Evolutionary conservation across 2,113 vertebrate species (phyloP), one percentile per base, ranked within the genome.

Genomic region (Thunnus maccoyii): DNA sequence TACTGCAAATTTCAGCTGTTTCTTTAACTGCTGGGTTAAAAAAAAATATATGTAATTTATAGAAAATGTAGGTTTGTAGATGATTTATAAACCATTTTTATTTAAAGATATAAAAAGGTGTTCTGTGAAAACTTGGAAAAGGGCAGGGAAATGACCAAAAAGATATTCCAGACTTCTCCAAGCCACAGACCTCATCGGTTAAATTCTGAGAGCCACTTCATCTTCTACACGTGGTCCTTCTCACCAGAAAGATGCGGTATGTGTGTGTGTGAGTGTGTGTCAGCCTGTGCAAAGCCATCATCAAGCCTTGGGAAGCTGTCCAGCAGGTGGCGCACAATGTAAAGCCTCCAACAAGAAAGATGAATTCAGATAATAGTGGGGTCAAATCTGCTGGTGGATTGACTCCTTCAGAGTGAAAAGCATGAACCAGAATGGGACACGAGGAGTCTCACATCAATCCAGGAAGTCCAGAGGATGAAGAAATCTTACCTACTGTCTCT

Each of bases 61-160:
- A 90, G 71, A 90, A 84, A 54, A 73, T 86, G 56, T 77, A 78
- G 61, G 76, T 90, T 92, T 91, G 84, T 92, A 91, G 87, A 77
- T 83, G 79, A 90, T 92, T 93, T 93, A 73, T 92, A 88, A 76
- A 72, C 10, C 4, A 11, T 83, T 90, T 93, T 91, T 89, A 91
- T 93, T 93, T 89, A 91, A 89, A 71, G 36, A 86, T 72, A 52
- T 52, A 58, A 76, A 78, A 44, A 72, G 76, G 54, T 56, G 3
- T 73, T 79, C 4, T 58, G 32, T 79, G 55, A 63, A 88, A 86
- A 78, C 66, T 58, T 77, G 32, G 48, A 62, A 56, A 88, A 52
- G 78, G 41, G 74, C 76, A 72, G 57, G 66, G 71, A 81, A 75
- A 69, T 77, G 60, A 88, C 78, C 71, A 68, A 56, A 57, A 60